Base-by-base conservation (phyloP, 2,888 invertebrate genomes). In the Caenorhabditis sp. region DNA sequence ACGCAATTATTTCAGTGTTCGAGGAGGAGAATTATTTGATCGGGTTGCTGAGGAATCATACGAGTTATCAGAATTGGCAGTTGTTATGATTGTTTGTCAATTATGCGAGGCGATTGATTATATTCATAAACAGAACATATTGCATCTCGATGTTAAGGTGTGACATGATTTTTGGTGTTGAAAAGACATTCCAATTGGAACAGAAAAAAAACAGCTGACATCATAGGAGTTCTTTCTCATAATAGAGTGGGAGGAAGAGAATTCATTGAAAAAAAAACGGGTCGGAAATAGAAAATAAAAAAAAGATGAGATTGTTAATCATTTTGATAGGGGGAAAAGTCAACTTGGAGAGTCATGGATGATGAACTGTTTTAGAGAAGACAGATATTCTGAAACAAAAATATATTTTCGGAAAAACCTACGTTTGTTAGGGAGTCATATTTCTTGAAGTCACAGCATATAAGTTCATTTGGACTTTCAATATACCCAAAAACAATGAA, bases 41-140 rank as follows among this genome's bases (percentile, higher is more conserved):
- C 91, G 99, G 63, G 97, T 99, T 26, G 97, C 99, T 76, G 96
- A 96, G 87, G 99, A 99, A 87, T 96, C 96, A 89, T 99, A 97
- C 88, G 92, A 97, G 67, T 91, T 99, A 78, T 97, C 97, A 0
- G 99, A 99, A 89, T 92, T 78, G 77, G 94, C 95, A 8, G 97
- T 97, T 89, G 93, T 95, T 0, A 93, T 96, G 72, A 97, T 99
- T 89, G 94, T 97, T 92, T 91, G 96, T 50, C 99, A 99, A 90
- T 58, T 84, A 26, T 97, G 97, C 89, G 97, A 97, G 89, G 99
- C 97, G 27, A 93, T 99, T 79, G 93, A 94, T 87, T 99, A 96
- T 88, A 96, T 99, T 87, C 99, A 99, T 88, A 92, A 93, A 70
- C 94, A 95, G 89, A 93, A 94, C 85, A 95, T 99, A 82, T 90